Base-by-base conservation (phyloP, 2,888 invertebrate species). In the Andricus curvator region DNA sequence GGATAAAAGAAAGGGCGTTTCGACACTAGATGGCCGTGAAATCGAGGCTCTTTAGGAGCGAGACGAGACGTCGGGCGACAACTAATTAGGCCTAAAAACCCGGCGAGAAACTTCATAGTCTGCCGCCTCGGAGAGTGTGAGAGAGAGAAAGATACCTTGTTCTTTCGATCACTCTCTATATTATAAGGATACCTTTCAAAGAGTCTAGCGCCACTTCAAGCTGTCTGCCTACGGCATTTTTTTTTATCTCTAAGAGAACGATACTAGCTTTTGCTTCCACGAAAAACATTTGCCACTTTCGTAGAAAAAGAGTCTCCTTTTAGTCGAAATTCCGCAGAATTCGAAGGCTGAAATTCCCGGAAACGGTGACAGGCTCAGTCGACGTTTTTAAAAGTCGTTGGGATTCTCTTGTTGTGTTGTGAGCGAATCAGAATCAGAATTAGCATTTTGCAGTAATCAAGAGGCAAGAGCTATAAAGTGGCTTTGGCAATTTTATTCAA, bases 11-110 rank as follows among this genome's bases (percentile, higher is more conserved):
- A 84, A 82, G 80, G 81, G 84, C 81, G 80, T 81, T 83, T 81
- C 81, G 84, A 82, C 82, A 81, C 82, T 81, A 79, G 84, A 74
- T 84, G 86, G 86, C 87, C 86, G 82, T 85, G 85, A 86, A 85
- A 88, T 87, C 83, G 86, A 85, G 85, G 81, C 80, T 82, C 85
- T 88, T 88, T 86, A 82, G 82, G 82, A 82, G 80, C 85, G 84
- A 87, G 87, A 88, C 86, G 88, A 89, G 90, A 90, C 89, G 89
- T 87, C 88, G 86, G 89, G 91, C 92, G 92, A 91, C 92, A 91
- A 92, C 92, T 92, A 92, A 92, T 92, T 92, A 92, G 92, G 90
- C 88, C 91, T 91, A 91, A 92, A 91, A 92, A 91, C 87, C 88
- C 87, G 88, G 85, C 87, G 84, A 86, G 85, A 77, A 88, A 88